Percentiles rank a stretch among this genome's conserved stretches.
Evolutionary conservation across 2,113 vertebrate species (phyloP).

Genomic region (Urocitellus parryii): DNA sequence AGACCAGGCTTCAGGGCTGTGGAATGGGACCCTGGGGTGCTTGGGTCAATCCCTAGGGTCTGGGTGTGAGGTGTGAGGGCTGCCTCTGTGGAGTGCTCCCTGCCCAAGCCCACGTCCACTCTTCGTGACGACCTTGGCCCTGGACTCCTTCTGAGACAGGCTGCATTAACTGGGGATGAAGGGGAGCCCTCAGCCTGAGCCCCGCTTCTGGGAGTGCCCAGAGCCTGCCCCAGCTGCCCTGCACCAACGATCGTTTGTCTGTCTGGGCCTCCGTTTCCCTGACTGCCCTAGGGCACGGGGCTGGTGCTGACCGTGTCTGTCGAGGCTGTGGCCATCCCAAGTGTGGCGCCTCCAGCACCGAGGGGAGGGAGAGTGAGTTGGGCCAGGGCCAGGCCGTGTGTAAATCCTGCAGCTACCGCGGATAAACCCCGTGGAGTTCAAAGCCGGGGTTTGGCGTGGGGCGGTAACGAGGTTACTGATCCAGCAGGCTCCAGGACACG

Average conservation of each 20-base stretch:
- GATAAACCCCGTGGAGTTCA: constrained; percentile 37
- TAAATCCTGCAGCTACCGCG: constrained; percentile 52
- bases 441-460: not conserved
- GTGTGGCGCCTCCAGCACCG: fast-evolving
- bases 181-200: not conserved
- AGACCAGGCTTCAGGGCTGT: no score
- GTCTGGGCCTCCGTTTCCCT: not conserved
- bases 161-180: not conserved
- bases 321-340: not conserved
- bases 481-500: constrained; percentile 45
- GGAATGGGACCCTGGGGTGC: not conserved
- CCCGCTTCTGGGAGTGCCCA: not conserved
- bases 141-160: fast-evolving
- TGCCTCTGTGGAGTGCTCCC: fast-evolving
- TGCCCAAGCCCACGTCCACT: not conserved
- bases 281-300: fast-evolving
- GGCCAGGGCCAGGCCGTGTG: constrained; percentile 78
- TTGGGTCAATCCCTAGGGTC: no score
- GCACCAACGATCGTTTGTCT: fast-evolving
- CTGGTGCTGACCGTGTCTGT: not conserved
- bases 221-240: not conserved
- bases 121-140: not conserved
- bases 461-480: constrained; percentile 78
- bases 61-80: not conserved
- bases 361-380: not conserved